Percentiles rank a stretch among this genome's conserved stretches.
These are phyloP conservation scores for Loris lydekkerianus DNA, from an alignment of 2,797 vertebrate genomes.

Conservation along the genomic window DNA sequence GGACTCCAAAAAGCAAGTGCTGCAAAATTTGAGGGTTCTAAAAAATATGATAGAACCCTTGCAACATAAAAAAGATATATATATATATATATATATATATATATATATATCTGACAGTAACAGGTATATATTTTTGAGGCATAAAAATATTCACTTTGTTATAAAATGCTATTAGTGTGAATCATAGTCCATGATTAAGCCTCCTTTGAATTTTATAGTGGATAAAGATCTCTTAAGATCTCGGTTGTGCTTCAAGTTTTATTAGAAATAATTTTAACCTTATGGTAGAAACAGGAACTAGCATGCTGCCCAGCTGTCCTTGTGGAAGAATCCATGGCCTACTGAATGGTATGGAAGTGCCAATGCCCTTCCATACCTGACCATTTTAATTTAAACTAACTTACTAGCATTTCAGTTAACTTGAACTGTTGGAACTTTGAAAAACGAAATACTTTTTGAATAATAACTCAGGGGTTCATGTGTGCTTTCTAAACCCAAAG, in stretches of 20 bases:
- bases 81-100: not conserved
- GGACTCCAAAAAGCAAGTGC: not conserved
- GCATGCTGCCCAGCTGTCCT: not conserved
- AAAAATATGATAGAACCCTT: conserved; percentile 33
- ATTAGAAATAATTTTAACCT: conserved; percentile 67
- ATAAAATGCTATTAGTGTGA: conserved; percentile 71
- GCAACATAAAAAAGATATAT: not conserved
- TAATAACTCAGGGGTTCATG: not conserved
- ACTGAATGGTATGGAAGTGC: not conserved
- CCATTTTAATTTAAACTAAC: not conserved
- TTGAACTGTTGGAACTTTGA: not conserved
- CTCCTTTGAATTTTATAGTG: conserved; percentile 62
- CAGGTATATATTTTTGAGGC: too few species aligned
- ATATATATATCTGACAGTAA: not conserved
- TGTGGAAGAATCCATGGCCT: not conserved
- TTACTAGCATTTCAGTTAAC: not conserved
- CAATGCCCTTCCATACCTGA: not conserved
- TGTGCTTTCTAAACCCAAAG: not conserved
- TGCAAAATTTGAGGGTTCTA: not conserved
- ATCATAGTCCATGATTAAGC: conserved; percentile 57
- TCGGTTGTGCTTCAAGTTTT: conserved; percentile 64
- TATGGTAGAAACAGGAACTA: conserved; percentile 7
- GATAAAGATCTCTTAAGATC: conserved; percentile 65
- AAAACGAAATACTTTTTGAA: not conserved
- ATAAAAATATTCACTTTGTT: too few species aligned